Evolutionary conservation across 2,113 vertebrate genomes (phyloP).

Genomic region (Lanius ludovicianus): DNA sequence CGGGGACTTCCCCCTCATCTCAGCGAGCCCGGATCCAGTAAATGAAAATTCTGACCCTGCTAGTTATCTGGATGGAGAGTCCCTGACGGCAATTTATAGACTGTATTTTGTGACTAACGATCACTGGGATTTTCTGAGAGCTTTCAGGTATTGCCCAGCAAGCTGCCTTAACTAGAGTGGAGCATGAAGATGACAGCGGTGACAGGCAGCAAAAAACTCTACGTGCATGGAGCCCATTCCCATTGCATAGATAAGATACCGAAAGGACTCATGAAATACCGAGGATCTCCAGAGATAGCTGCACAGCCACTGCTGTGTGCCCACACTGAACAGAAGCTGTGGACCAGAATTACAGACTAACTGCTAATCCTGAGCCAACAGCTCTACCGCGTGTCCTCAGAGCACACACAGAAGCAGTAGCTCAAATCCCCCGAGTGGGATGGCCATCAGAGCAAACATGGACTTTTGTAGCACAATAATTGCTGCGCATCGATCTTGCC

Average conservation of each 20-base stretch:
- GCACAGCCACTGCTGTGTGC: accelerated
- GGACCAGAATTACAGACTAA: not conserved
- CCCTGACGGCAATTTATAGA: conserved; percentile 25
- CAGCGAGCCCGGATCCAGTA: conserved; percentile 15
- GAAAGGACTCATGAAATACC: accelerated
- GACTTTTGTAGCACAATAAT: not conserved
- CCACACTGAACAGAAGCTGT: not conserved
- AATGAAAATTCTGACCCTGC: conserved; percentile 35
- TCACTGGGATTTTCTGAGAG: conserved; percentile 7
- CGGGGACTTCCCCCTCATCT: conserved; percentile 14
- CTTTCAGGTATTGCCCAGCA: not conserved
- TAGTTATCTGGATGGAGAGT: conserved; percentile 39
- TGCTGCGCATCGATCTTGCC: accelerated
- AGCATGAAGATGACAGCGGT: accelerated
- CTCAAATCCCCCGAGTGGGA: accelerated
- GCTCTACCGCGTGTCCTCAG: accelerated
- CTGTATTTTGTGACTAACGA: not conserved
- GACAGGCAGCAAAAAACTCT: not conserved
- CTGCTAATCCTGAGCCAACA: not conserved
- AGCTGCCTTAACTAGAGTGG: not conserved
- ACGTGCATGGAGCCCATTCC: accelerated
- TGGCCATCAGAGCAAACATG: not conserved
- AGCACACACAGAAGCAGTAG: accelerated
- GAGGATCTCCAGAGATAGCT: accelerated
- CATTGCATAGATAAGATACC: accelerated